Percentiles rank a stretch among this genome's conserved stretches.
phyloP scores from a whole-genome alignment of 2,888 invertebrate species.

The Trichopoda pennipes region DNA sequence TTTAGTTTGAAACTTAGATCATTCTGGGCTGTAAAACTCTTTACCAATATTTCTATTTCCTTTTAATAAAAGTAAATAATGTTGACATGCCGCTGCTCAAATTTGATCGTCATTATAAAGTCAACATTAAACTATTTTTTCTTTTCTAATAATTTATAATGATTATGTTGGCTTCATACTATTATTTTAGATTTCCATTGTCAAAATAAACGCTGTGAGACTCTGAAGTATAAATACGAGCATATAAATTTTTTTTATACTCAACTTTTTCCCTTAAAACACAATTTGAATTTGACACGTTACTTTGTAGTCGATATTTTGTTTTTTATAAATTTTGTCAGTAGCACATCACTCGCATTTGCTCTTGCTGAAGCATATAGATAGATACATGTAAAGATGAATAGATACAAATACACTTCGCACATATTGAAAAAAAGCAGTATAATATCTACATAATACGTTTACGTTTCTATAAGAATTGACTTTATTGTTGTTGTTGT shows the following conservation, averaged over 20 bases:
- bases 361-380: slow-evolving; percentile 44
- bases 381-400: slow-evolving; percentile 46
- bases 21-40: slow-evolving; percentile 1
- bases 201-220: slow-evolving; percentile 64
- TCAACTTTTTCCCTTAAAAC: slow-evolving; percentile 35
- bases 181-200: slow-evolving; percentile 64
- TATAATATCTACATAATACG: background rate
- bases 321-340: slow-evolving; percentile 61
- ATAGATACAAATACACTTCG: slow-evolving; percentile 55
- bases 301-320: slow-evolving; percentile 53
- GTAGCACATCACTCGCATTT: slow-evolving; percentile 71
- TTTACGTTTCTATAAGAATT: slow-evolving; percentile 77
- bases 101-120: slow-evolving; percentile 26
- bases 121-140: slow-evolving; percentile 11
- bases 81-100: background rate
- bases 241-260: slow-evolving; percentile 28
- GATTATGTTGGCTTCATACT: slow-evolving; percentile 63
- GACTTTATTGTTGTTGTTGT: slow-evolving; percentile 74
- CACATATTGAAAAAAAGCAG: slow-evolving; percentile 39
- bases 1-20: background rate
- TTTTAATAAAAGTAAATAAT: background rate
- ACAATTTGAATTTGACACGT: slow-evolving; percentile 71
- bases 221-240: slow-evolving; percentile 23
- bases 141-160: slow-evolving; percentile 60
- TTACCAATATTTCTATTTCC: background rate